Evolutionary conservation across 1,140 invertebrate species (phyloP).

Genomic region (Aplysia californica): DNA sequence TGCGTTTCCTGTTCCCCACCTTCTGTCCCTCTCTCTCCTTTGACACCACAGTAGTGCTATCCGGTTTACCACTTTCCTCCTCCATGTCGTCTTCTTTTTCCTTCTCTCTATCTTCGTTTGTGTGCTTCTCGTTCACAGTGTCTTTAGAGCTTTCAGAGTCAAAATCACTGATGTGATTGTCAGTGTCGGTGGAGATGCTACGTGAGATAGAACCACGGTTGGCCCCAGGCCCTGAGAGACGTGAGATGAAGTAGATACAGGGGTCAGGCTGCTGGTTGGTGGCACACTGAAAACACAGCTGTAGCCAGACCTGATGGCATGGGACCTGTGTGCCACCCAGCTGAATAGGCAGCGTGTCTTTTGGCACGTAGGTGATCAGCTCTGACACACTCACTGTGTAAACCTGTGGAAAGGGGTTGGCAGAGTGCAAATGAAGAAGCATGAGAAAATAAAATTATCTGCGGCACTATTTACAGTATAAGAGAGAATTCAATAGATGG

Average conservation of each 20-base stretch:
- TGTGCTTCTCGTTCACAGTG: conserved; percentile 66
- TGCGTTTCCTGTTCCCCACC: conserved; percentile 39
- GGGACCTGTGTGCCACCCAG: conserved; percentile 87
- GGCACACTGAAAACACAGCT: conserved; percentile 76
- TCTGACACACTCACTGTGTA: conserved; percentile 91
- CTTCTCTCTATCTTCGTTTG: conserved; percentile 60
- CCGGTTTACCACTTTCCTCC: conserved; percentile 52
- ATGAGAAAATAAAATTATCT: no score
- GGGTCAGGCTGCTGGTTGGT: conserved; percentile 45
- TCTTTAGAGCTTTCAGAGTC: conserved; percentile 70
- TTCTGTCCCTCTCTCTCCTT: conserved; percentile 10
- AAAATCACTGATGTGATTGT: conserved; percentile 58
- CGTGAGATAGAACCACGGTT: conserved; percentile 36
- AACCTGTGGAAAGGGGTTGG: no score
- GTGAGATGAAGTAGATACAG: conserved; percentile 46
- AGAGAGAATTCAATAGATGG: no score
- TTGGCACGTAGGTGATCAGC: conserved; percentile 70
- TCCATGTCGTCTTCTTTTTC: conserved; percentile 45
- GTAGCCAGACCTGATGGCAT: conserved; percentile 90
- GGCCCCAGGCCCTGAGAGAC: conserved; percentile 4
- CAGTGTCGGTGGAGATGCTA: conserved; percentile 53
- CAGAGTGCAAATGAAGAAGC: no score
- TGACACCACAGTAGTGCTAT: conserved; percentile 18
- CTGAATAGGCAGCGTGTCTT: conserved; percentile 84
- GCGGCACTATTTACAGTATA: no score